Percentiles rank a stretch among this genome's conserved stretches.
These are phyloP conservation scores for Acrocephalus kingi DNA, from an alignment of 2,113 vertebrate genomes.

Conservation along the genomic window DNA sequence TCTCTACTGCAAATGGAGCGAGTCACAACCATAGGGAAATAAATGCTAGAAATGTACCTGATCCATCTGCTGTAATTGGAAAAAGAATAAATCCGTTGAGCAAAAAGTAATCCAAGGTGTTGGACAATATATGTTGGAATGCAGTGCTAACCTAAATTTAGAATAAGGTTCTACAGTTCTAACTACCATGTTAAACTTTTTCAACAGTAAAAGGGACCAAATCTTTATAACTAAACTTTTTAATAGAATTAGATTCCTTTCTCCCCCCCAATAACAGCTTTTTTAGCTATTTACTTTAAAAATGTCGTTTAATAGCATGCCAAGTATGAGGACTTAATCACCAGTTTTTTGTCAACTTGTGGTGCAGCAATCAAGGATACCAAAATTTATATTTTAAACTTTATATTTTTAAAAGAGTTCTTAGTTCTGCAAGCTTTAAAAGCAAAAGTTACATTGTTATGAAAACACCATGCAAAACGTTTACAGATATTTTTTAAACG, in stretches of 20 bases:
- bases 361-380: background rate
- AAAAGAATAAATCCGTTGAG: constrained; percentile 30
- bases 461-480: background rate
- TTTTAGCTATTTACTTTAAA: background rate
- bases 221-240: background rate
- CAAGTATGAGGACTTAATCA: background rate
- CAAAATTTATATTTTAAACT: background rate
- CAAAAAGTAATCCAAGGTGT: constrained; percentile 26
- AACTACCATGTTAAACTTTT: background rate
- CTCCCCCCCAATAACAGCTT: fast-evolving
- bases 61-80: constrained; percentile 24
- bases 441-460: background rate
- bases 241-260: background rate
- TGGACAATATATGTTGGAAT: constrained; percentile 10
- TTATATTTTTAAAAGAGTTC: background rate
- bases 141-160: background rate
- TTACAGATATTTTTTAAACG: background rate
- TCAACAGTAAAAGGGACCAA: background rate
- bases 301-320: background rate
- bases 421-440: background rate
- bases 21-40: constrained; percentile 1
- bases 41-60: background rate
- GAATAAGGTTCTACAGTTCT: background rate
- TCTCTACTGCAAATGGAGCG: constrained; percentile 27
- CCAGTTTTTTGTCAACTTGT: background rate